A percentile compares a stretch with the other conserved stretches of the same genome.
Conservation (phyloP, 2,797 vertebrate species). For the Chrosomus eos region DNA sequence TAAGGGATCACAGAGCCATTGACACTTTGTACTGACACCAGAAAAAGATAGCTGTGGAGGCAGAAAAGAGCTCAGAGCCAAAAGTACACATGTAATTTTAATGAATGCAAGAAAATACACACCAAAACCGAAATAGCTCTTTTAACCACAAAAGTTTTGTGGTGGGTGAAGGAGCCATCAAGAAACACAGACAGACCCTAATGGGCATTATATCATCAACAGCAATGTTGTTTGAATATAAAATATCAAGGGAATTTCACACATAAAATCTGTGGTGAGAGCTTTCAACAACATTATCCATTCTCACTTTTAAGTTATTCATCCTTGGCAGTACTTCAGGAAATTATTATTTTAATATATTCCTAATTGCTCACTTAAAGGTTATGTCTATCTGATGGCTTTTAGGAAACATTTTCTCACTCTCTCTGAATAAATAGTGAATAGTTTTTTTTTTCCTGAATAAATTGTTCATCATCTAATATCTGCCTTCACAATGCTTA, state of each 20-base stretch:
- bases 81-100: conserved; percentile 40
- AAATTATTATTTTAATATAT: conserved; percentile 82
- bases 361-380: conserved; percentile 80
- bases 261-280: not conserved
- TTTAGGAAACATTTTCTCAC: conserved; percentile 60
- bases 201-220: conserved; percentile 38
- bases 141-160: conserved; percentile 20
- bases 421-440: not conserved
- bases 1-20: conserved; percentile 30
- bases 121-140: conserved; percentile 20
- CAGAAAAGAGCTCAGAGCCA: conserved; percentile 5
- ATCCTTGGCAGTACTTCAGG: conserved; percentile 74
- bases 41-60: not conserved
- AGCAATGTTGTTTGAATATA: conserved; percentile 27
- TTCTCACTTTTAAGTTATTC: conserved; percentile 78
- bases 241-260: conserved; percentile 19
- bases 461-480: conserved; percentile 55
- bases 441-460: conserved; percentile 46
- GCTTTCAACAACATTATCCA: conserved; percentile 32
- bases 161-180: not conserved
- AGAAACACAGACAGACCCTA: conserved; percentile 10
- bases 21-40: conserved; percentile 32
- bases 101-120: conserved; percentile 37
- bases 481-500: conserved; percentile 24
- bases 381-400: conserved; percentile 79